Percentiles rank a stretch among this genome's conserved stretches.
Evolutionary conservation across 2,888 invertebrate genomes (phyloP).

Genomic region (Dione juno): DNA sequence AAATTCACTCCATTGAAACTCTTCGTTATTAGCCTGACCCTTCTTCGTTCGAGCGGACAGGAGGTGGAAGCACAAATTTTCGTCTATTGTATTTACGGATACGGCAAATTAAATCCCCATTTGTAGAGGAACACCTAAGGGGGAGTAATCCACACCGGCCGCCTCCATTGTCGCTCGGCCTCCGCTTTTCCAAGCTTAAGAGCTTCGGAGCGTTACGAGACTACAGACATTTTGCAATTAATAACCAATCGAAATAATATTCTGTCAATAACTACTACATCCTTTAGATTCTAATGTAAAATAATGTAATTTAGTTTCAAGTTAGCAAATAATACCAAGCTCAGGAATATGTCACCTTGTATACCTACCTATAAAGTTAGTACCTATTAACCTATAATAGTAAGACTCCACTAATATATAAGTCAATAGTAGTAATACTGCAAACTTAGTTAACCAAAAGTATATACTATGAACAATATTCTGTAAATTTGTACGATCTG

Average conservation of each 20-base stretch:
- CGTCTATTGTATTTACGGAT: conserved; percentile 73
- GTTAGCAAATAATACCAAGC: too few relatives aligned
- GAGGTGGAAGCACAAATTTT: conserved; percentile 61
- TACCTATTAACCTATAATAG: too few relatives aligned
- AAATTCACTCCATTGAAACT: conserved; percentile 44
- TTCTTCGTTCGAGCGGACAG: conserved; percentile 52
- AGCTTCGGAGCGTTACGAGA: conserved; percentile 58
- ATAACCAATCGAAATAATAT: conserved; percentile 62
- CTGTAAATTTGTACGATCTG: too few relatives aligned
- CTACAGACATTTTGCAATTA: conserved; percentile 71
- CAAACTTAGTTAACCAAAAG: too few relatives aligned
- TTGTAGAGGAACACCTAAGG: conserved; percentile 68
- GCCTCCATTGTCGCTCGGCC: conserved; percentile 68
- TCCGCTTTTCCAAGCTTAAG: conserved; percentile 69
- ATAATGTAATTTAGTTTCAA: neutral
- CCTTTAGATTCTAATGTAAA: neutral
- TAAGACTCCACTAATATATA: too few relatives aligned
- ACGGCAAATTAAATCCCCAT: conserved; percentile 79
- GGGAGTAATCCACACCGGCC: conserved; percentile 69
- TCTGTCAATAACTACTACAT: conserved; percentile 8
- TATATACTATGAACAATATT: too few relatives aligned
- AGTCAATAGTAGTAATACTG: too few relatives aligned
- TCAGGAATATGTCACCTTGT: too few relatives aligned
- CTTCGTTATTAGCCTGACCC: conserved; percentile 49
- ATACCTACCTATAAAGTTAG: too few relatives aligned